Conservation (phyloP, 2,888 invertebrate genomes). For the Caenorhabditis macrosperma region DNA sequence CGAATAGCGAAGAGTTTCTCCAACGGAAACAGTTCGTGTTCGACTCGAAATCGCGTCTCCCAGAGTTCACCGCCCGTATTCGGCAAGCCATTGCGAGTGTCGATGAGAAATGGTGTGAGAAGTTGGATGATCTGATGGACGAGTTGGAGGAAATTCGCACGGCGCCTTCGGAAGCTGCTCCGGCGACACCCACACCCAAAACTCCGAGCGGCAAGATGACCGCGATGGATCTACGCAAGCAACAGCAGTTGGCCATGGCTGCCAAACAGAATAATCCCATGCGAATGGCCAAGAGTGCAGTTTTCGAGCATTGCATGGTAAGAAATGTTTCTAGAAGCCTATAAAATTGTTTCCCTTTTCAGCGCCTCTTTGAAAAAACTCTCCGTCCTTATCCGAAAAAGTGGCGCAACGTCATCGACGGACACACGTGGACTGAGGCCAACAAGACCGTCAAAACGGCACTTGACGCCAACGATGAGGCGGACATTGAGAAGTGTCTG, state of each 20-base stretch:
- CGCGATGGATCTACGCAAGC: slow-evolving; percentile 12
- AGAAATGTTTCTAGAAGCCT: background rate
- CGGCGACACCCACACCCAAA: background rate
- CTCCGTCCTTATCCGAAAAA: slow-evolving; percentile 39
- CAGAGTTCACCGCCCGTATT: background rate
- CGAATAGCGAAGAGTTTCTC: background rate
- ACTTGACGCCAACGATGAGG: slow-evolving; percentile 38
- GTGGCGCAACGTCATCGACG: slow-evolving; percentile 50
- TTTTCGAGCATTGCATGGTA: slow-evolving; percentile 28
- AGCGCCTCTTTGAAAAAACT: slow-evolving; percentile 30
- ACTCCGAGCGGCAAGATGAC: slow-evolving; percentile 15
- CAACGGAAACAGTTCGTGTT: slow-evolving; percentile 15
- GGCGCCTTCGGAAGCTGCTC: background rate
- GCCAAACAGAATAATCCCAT: slow-evolving; percentile 30
- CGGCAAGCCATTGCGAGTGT: background rate
- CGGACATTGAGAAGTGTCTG: slow-evolving; percentile 40
- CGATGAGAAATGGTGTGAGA: slow-evolving; percentile 4
- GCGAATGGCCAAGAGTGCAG: slow-evolving; percentile 3
- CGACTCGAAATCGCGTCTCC: background rate
- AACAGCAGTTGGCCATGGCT: background rate
- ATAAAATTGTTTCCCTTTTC: background rate
- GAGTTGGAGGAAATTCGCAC: background rate
- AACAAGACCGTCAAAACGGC: background rate
- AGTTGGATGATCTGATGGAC: slow-evolving; percentile 8
- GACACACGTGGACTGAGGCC: background rate